Evolutionary conservation across 1,140 invertebrate genomes (phyloP).

Genomic region (Muscidifurax raptorellus): DNA sequence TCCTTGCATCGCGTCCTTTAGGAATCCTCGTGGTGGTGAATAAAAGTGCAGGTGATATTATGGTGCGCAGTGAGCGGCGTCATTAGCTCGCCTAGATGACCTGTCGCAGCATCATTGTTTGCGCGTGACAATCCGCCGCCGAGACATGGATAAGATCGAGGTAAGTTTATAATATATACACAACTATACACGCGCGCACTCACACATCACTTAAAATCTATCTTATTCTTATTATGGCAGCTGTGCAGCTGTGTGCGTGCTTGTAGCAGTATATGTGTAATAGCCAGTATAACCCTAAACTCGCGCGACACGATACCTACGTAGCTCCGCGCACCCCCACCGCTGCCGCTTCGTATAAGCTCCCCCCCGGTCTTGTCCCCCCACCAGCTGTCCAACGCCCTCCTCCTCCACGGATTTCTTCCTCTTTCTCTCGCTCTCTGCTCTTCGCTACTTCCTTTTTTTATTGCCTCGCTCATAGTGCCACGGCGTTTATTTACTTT

Average conservation of each 20-base stretch:
- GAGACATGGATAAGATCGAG: slow-evolving; percentile 75
- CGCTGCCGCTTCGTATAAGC: neutral
- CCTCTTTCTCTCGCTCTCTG: slow-evolving; percentile 3
- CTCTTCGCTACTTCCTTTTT: slow-evolving; percentile 2
- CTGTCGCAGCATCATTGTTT: slow-evolving; percentile 58
- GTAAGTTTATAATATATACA: slow-evolving; percentile 59
- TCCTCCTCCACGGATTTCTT: slow-evolving; percentile 41
- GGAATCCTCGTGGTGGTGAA: neutral
- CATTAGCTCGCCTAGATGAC: slow-evolving; percentile 69
- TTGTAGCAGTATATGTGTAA: neutral
- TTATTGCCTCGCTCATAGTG: slow-evolving; percentile 4
- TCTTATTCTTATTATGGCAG: neutral
- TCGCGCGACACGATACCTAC: slow-evolving; percentile 32
- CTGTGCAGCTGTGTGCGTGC: neutral
- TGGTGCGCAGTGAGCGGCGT: slow-evolving; percentile 17
- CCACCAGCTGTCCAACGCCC: neutral
- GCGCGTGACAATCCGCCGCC: slow-evolving; percentile 67
- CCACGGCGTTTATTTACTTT: slow-evolving; percentile 32
- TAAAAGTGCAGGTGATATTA: slow-evolving; percentile 55
- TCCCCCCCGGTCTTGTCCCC: slow-evolving; percentile 1
- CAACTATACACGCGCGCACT: neutral
- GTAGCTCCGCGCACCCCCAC: neutral
- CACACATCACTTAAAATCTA: neutral
- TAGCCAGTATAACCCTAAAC: slow-evolving; percentile 43
- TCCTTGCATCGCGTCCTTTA: too few species aligned